Percentiles rank a stretch among this genome's conserved stretches.
These are phyloP conservation scores for Menidia beryllina DNA, from an alignment of 2,113 vertebrate genomes.

Conservation along the genomic window DNA sequence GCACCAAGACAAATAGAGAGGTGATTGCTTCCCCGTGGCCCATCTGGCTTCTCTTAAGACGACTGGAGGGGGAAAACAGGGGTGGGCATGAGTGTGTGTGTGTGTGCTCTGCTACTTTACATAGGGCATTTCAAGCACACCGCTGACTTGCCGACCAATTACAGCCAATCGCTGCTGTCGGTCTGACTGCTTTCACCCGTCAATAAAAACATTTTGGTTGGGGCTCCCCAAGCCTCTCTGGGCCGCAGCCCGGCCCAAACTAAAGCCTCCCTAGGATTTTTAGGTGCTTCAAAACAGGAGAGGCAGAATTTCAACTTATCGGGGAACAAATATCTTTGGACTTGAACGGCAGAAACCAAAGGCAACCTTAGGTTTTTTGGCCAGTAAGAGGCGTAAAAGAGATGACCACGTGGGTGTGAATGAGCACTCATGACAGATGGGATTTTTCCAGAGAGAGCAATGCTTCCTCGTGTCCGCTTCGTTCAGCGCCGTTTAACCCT, in stretches of 20 bases:
- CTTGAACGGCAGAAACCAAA: conserved; percentile 62
- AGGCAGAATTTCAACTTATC: conserved; percentile 42
- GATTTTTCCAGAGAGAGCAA: conserved; percentile 34
- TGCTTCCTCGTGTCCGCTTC: conserved; percentile 22
- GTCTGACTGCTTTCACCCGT: conserved; percentile 73
- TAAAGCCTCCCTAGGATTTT: conserved; percentile 45
- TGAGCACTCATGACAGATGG: conserved; percentile 42
- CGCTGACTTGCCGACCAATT: conserved; percentile 75
- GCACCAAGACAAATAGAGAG: conserved; percentile 83
- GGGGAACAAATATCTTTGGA: conserved; percentile 57
- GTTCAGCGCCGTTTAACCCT: conserved; percentile 36
- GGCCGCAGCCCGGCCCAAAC: conserved; percentile 50
- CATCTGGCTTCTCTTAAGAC: conserved; percentile 83
- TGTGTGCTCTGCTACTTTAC: conserved; percentile 72
- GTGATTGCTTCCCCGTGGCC: conserved; percentile 80
- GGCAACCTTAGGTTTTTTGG: conserved; percentile 34
- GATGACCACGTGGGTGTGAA: conserved; percentile 41
- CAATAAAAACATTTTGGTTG: conserved; percentile 82
- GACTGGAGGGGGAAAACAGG: conserved; percentile 48
- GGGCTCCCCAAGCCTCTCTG: conserved; percentile 57
- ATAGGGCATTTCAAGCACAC: conserved; percentile 77
- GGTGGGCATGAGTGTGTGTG: conserved; percentile 34
- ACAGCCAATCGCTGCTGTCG: conserved; percentile 77
- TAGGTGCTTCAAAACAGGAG: conserved; percentile 67
- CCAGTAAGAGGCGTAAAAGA: conserved; percentile 22